Evolutionary conservation across 1,140 invertebrate genomes (phyloP), one percentile per base, ranked within the genome.

Genomic region (Lasioglossum albipes): DNA sequence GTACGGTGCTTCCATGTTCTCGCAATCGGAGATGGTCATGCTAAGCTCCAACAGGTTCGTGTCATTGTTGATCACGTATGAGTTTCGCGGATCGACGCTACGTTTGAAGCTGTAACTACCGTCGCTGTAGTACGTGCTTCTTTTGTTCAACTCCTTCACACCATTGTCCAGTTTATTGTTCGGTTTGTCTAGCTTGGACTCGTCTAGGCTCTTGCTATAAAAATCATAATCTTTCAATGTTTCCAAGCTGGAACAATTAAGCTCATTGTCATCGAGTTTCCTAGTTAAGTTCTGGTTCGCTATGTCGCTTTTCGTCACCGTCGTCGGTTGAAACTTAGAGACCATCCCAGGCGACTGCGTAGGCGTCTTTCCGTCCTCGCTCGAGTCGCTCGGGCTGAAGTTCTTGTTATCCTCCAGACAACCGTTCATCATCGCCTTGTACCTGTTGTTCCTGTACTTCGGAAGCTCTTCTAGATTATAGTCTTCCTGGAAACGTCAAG

Each of bases 281-380:
- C 73, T 88, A 1, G 87, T 87, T 64, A 94, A 88, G 90, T 95
- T 95, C 75, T 95, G 95, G 89, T 95, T 95, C n/a, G 93, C 91
- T 81, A 94, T 94, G 89, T 95, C 94, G 87, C 94, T 94, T 82
- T 94, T 93, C 22, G 92, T 93, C 45, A 92, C 85, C 81, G 90
- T 89, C 52, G 86, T 62, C 16, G 91, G 88, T 76, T 90, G 88
- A 83, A 90, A 90, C 84, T 92, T 90, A 2, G 84, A 49, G 6
- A 89, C 86, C 59, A 88, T 79, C 18, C 84, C 82, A 3, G 91
- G 89, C 9, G 90, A 91, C 62, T 90, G 90, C 18, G 87, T 90
- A 5, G 90, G 92, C 10, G 90, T 93, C 70, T 93, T 93, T 36
- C 90, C 88, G 52, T 93, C 91, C 49, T 93, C 92, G 22, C 92